A percentile compares a stretch with the other conserved stretches of the same genome.
Evolutionary conservation across 30 jellyfish, hydroid and myxozoan species (phyloP).

Genomic region (Aurelia aurita): DNA sequence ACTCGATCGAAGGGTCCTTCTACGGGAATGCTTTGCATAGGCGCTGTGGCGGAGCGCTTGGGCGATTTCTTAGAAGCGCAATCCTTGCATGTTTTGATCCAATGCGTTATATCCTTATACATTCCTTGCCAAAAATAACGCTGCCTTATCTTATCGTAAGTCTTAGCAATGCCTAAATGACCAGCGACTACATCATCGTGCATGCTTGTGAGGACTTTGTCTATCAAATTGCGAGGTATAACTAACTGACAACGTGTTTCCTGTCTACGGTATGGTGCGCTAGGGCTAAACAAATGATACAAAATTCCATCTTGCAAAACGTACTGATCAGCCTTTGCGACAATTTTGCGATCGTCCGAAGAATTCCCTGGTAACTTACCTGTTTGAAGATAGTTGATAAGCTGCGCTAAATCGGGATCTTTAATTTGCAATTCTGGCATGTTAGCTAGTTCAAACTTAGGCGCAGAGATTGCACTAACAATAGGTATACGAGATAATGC

Average conservation of each 20-base stretch:
- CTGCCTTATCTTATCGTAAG: no score
- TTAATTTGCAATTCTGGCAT: constrained; percentile 10
- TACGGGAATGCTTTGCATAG: constrained; percentile 70
- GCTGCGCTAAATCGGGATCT: constrained; percentile 26
- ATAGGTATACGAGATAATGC: constrained; percentile 50
- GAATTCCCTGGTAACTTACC: constrained; percentile 32
- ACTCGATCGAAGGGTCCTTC: constrained; percentile 69
- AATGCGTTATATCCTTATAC: constrained; percentile 56
- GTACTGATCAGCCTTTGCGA: constrained; percentile 24
- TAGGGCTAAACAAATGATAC: constrained; percentile 50
- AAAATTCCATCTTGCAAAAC: constrained; percentile 36
- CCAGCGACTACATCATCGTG: constrained; percentile 54
- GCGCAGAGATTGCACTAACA: no score
- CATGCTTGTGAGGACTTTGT: constrained; percentile 23
- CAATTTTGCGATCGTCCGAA: constrained; percentile 25
- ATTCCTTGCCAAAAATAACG: no score
- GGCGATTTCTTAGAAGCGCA: constrained; percentile 73
- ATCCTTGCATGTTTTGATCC: constrained; percentile 65
- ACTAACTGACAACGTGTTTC: constrained; percentile 44
- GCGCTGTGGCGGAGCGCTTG: constrained; percentile 60
- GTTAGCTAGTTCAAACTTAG: constrained; percentile 13
- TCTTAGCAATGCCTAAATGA: constrained; percentile 61
- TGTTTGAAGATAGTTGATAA: constrained; percentile 13
- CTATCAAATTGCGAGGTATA: constrained; percentile 10
- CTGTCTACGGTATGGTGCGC: constrained; percentile 5